Base-by-base conservation (phyloP, 64 coral and sea anemone genomes). In the Stylophora pistillata region DNA sequence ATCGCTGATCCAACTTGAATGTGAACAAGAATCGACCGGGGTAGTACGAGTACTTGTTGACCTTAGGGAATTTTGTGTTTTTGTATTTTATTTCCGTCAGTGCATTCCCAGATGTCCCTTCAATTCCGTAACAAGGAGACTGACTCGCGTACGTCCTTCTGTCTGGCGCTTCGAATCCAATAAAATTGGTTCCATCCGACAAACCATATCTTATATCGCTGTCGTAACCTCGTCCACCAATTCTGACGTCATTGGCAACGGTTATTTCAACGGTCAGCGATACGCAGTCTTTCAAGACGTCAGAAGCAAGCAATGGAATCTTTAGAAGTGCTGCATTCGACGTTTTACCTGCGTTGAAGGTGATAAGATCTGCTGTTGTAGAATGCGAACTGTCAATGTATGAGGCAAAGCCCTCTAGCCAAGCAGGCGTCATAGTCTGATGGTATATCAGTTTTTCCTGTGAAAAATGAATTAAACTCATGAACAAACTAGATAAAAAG, bases 161-260 rank as follows among this genome's bases (percentile, higher is more conserved):
- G 21, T 70, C 65, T 23, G 65, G 65, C 15, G 65, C 25, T 70
- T 70, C 25, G 25, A 70, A 70, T 70, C 65, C 65, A 70, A 70
- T 23, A 28, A 70, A 70, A n/a, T 70, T 70, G 16, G 10, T 28
- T 1, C 25, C 65, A 28, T 70, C 65, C 10, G 65, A 70, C 65
- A 70, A 70, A 21, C 65, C 65, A 28, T 70, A 70, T 15, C 33
- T 73, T 27, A 86, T 53, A 16, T 86, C 84, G 28, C 84, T 86
- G 56, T 86, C 84, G 10, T 16, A 11, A 1, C 2, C 15, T 21
- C 73, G 37, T 18, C 84, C 37, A 47, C 37, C 84, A 16, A 86
- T 86, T 21, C 18, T 72, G 62, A 86, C 68, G 84, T 86, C 34
- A 72, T 73, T 30, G 0, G 66, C 81, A 2, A 52, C 81, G 20